These are phyloP conservation scores for Ciconia boyciana DNA, from an alignment of 2,113 vertebrate species.

Conservation along the genomic window DNA sequence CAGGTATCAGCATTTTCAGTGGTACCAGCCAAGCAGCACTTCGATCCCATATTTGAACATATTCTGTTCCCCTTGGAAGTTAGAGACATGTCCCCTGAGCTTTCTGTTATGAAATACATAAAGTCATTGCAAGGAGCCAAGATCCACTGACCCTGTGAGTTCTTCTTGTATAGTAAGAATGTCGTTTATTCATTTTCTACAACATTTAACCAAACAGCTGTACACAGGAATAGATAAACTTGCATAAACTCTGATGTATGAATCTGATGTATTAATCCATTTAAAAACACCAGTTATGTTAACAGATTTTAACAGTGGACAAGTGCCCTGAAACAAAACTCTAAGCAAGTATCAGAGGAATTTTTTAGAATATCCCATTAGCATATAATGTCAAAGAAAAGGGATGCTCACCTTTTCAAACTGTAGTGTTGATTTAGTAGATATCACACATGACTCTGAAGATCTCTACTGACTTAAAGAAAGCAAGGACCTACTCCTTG, in stretches of 20 bases:
- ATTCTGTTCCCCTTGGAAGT: background rate
- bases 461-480: background rate
- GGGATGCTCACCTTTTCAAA: background rate
- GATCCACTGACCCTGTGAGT: background rate
- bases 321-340: background rate
- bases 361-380: background rate
- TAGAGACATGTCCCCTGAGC: accelerated
- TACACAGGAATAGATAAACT: background rate
- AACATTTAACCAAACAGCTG: background rate
- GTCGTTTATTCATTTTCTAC: background rate
- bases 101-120: background rate
- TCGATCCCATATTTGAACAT: background rate
- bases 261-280: no score
- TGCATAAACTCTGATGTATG: background rate
- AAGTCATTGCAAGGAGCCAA: background rate
- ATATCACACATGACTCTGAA: background rate
- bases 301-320: background rate
- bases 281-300: background rate
- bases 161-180: background rate
- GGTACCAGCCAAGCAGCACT: background rate
- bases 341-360: background rate
- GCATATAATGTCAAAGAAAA: background rate
- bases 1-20: background rate
- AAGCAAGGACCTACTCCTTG: background rate
- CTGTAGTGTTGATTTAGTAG: background rate